phyloP scores from a whole-genome alignment of 2,113 vertebrate genomes.

The Microcebus lehilahytsara region DNA sequence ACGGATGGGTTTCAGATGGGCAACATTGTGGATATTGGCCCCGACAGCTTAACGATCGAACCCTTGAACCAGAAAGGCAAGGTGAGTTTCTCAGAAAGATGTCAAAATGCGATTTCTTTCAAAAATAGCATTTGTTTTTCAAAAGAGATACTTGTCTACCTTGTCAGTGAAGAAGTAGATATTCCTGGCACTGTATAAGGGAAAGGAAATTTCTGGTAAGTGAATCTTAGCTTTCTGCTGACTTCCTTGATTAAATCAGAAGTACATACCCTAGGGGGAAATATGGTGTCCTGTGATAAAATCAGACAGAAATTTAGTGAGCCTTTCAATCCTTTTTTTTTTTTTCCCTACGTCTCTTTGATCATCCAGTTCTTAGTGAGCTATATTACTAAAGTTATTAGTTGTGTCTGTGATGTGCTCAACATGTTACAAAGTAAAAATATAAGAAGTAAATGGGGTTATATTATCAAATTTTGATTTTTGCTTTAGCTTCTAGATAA shows the following conservation, averaged over 20 bases:
- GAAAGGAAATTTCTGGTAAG: neutral
- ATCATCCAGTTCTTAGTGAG: neutral
- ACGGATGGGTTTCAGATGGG: constrained; percentile 97
- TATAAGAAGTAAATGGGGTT: neutral
- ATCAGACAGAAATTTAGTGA: neutral
- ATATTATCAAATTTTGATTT: constrained; percentile 1
- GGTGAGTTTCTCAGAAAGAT: constrained; percentile 83
- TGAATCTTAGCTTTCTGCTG: neutral
- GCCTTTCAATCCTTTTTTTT: neutral
- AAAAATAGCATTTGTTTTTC: neutral
- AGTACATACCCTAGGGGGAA: neutral
- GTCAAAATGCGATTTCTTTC: neutral
- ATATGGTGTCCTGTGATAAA: neutral
- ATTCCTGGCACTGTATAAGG: neutral
- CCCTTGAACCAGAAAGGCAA: constrained; percentile 93
- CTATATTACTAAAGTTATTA: neutral
- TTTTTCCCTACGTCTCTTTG: neutral
- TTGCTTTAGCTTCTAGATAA: neutral
- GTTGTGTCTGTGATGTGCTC: neutral
- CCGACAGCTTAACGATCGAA: constrained; percentile 94
- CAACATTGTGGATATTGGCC: constrained; percentile 96
- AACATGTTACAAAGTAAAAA: neutral
- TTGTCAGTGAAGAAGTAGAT: neutral
- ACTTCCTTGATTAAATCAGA: neutral
- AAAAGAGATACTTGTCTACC: neutral